Conservation (phyloP, 1,140 invertebrate species). For the Mylabris phalerata region DNA sequence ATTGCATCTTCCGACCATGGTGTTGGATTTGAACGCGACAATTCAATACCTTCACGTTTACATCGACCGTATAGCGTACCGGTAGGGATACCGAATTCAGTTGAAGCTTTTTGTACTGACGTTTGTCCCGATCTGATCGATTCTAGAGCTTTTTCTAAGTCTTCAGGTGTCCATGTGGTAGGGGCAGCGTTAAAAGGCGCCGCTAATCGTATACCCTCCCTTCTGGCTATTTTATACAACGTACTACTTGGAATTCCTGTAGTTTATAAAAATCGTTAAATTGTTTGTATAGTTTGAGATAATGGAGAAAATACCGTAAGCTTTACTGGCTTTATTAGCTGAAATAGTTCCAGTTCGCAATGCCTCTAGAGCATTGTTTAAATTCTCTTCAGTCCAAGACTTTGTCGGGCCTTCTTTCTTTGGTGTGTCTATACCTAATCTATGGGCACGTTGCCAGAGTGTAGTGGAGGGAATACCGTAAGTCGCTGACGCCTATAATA, state of each 20-base stretch:
- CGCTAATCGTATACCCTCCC: conserved; percentile 79
- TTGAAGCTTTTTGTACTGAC: conserved; percentile 78
- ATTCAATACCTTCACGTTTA: conserved; percentile 80
- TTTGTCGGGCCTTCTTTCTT: conserved; percentile 82
- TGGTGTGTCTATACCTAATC: conserved; percentile 79
- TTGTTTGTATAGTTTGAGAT: background rate
- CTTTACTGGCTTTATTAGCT: conserved; percentile 84
- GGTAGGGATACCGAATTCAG: conserved; percentile 78
- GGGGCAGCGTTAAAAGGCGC: conserved; percentile 85
- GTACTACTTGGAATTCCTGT: conserved; percentile 78
- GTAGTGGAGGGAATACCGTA: conserved; percentile 86
- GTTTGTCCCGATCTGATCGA: conserved; percentile 73
- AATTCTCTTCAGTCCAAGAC: conserved; percentile 78
- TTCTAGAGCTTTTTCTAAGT: conserved; percentile 73
- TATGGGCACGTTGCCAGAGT: conserved; percentile 80
- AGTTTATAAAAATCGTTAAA: background rate
- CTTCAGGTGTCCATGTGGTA: conserved; percentile 78
- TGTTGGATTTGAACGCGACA: conserved; percentile 75
- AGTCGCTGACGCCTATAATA: conserved; percentile 54
- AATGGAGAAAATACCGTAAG: conserved; percentile 57
- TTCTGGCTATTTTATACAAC: conserved; percentile 80
- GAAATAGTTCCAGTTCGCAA: conserved; percentile 75
- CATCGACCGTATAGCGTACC: conserved; percentile 79
- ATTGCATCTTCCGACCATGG: conserved; percentile 87
- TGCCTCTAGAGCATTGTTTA: conserved; percentile 73